phyloP scores from a whole-genome alignment of 2,888 invertebrate species.

The Strigamia maritima region DNA sequence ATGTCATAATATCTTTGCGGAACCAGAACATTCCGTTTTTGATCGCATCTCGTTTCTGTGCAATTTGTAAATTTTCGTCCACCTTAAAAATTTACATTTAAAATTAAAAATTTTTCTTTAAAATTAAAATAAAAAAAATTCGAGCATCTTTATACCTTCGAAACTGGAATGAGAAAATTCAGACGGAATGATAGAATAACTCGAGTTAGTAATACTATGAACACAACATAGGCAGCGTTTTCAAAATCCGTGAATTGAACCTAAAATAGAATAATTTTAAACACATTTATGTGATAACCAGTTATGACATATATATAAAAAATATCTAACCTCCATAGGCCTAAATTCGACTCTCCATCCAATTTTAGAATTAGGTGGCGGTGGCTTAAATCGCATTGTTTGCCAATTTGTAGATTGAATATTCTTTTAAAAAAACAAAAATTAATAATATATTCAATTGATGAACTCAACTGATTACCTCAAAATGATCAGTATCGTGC shows the following conservation, averaged over 20 bases:
- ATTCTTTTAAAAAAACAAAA: slow-evolving; percentile 62
- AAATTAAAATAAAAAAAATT: background rate
- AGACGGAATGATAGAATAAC: slow-evolving; percentile 94
- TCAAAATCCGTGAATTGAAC: slow-evolving; percentile 99
- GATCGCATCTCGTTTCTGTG: slow-evolving; percentile 87
- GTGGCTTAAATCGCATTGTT: slow-evolving; percentile 98
- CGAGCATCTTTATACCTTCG: slow-evolving; percentile 65
- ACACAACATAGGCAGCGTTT: slow-evolving; percentile 97
- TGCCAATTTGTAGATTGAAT: slow-evolving; percentile 99
- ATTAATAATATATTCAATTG: background rate
- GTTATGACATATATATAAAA: background rate
- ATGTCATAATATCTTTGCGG: slow-evolving; percentile 68
- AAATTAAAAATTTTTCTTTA: slow-evolving; percentile 16
- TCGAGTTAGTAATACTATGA: slow-evolving; percentile 91
- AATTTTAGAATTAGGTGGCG: slow-evolving; percentile 90
- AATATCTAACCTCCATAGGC: slow-evolving; percentile 70
- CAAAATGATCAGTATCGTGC: slow-evolving; percentile 96
- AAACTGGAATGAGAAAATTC: slow-evolving; percentile 95
- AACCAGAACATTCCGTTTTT: slow-evolving; percentile 87
- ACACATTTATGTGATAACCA: background rate
- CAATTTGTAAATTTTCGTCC: slow-evolving; percentile 95
- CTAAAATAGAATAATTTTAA: slow-evolving; percentile 42
- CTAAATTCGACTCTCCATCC: slow-evolving; percentile 99
- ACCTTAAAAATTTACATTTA: slow-evolving; percentile 57
- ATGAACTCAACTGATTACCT: slow-evolving; percentile 59